Conservation (phyloP, 2,797 vertebrate species). For the Danio kyathit region DNA sequence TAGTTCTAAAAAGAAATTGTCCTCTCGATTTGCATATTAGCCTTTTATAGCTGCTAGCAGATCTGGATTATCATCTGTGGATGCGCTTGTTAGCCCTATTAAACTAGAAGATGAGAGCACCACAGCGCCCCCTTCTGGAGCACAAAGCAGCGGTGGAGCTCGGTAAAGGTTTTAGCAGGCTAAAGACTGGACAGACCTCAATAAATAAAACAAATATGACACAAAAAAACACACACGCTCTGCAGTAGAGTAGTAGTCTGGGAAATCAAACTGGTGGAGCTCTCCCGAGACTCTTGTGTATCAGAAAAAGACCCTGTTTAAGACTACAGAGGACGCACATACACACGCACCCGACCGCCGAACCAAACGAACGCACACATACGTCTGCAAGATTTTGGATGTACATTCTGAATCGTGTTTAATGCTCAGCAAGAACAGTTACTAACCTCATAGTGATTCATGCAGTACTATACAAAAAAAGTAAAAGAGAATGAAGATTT, state of each 20-base stretch:
- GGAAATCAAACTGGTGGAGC: constrained; percentile 54
- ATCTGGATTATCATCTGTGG: constrained; percentile 42
- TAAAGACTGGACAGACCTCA: constrained; percentile 47
- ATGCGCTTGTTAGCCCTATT: constrained; percentile 43
- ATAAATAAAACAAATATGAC: constrained; percentile 61
- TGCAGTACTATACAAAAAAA: constrained; percentile 79
- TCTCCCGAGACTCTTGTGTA: constrained; percentile 51
- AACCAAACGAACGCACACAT: constrained; percentile 64
- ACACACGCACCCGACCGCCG: constrained; percentile 64
- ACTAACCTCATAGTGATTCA: constrained; percentile 79
- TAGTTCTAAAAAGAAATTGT: background rate
- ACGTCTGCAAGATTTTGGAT: constrained; percentile 59
- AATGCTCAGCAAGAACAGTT: constrained; percentile 59
- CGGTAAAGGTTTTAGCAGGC: constrained; percentile 34
- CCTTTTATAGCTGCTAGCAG: constrained; percentile 29
- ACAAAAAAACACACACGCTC: constrained; percentile 43
- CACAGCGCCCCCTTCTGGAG: constrained; percentile 57
- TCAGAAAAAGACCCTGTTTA: constrained; percentile 76
- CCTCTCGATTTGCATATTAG: constrained; percentile 55
- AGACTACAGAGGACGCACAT: constrained; percentile 74
- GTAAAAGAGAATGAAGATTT: constrained; percentile 63
- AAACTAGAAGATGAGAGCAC: constrained; percentile 49
- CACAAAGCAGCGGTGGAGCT: constrained; percentile 58
- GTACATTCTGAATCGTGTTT: constrained; percentile 69
- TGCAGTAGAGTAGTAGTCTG: constrained; percentile 41